Conservation (phyloP, 1,140 invertebrate genomes). For the Arion vulgaris region DNA sequence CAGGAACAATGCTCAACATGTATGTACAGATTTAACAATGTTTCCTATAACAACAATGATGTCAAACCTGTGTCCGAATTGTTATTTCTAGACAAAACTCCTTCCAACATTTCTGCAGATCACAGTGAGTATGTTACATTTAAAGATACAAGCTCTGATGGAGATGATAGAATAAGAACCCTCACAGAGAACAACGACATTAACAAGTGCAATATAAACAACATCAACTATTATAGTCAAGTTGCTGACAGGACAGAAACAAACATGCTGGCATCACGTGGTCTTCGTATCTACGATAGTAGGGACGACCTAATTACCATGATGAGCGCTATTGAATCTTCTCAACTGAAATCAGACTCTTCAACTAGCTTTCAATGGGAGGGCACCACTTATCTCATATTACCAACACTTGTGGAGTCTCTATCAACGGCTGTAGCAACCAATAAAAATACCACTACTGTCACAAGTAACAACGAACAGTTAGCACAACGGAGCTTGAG, state of each 20-base stretch:
- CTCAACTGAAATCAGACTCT: background rate
- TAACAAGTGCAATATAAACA: background rate
- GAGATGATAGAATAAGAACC: too few relatives aligned
- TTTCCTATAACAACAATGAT: background rate
- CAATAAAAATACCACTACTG: background rate
- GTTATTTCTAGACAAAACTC: background rate
- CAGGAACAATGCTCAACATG: background rate
- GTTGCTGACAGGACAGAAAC: background rate
- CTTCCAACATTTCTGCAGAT: background rate
- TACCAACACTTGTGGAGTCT: constrained; percentile 28
- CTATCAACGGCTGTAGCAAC: background rate
- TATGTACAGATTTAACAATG: background rate
- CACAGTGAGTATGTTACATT: background rate
- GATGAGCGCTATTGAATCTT: constrained; percentile 8
- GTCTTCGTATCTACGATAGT: constrained; percentile 31
- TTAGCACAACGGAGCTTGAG: constrained; percentile 15
- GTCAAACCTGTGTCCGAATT: background rate
- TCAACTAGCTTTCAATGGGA: constrained; percentile 24
- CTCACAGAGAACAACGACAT: background rate
- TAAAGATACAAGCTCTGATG: background rate
- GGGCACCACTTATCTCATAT: constrained; percentile 21
- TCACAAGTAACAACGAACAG: background rate
- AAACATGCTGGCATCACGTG: constrained; percentile 26
- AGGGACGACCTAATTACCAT: constrained; percentile 4
- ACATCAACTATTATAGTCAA: background rate